Conservation (phyloP, 2,888 invertebrate species). For the Schizaphis graminum region DNA sequence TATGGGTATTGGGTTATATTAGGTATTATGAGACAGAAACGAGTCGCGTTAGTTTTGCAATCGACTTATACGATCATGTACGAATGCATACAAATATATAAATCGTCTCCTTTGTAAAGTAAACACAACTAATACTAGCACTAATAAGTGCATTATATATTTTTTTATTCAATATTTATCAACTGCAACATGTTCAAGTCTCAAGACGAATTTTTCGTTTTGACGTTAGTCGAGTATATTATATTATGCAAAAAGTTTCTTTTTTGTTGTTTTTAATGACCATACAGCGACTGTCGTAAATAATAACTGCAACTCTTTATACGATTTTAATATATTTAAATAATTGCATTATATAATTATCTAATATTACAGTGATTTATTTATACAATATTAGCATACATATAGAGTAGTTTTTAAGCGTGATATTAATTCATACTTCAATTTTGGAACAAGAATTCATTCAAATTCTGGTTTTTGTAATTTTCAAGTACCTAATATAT, state of each 20-base stretch:
- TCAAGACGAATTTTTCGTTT: background rate
- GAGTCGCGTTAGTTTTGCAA: background rate
- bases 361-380: background rate
- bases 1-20: background rate
- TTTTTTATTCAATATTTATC: background rate
- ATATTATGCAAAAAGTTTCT: background rate
- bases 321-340: background rate
- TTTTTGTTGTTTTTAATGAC: background rate
- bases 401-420: background rate
- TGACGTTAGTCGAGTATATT: background rate
- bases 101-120: background rate
- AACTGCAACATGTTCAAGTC: background rate
- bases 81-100: background rate
- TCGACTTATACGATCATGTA: background rate
- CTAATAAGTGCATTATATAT: background rate
- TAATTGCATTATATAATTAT: background rate
- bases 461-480: background rate
- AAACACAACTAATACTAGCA: background rate
- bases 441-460: background rate
- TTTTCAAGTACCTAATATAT: background rate
- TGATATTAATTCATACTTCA: background rate
- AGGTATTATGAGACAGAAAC: background rate
- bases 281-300: background rate
- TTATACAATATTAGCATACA: background rate
- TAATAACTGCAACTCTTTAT: background rate